Evolutionary conservation across 2,113 vertebrate genomes (phyloP).

Genomic region (Alexandromys fortis): DNA sequence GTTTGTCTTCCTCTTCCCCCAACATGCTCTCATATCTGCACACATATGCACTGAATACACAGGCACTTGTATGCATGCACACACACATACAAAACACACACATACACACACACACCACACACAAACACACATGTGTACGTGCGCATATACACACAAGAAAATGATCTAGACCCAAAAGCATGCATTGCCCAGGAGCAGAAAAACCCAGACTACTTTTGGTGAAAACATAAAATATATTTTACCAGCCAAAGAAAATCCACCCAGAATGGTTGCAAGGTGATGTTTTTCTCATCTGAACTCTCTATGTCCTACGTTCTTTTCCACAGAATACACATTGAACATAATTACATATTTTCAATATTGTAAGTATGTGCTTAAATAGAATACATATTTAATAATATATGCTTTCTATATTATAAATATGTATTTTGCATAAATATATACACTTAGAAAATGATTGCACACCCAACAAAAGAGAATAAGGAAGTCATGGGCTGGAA

Average conservation of each 20-base stretch:
- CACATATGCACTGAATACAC: neutral
- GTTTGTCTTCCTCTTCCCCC: neutral
- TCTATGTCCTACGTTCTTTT: neutral
- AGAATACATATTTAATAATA: neutral
- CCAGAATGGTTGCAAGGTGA: neutral
- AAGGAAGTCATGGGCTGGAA: neutral
- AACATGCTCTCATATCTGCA: neutral
- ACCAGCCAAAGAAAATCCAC: neutral
- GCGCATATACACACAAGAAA: neutral
- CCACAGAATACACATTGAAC: neutral
- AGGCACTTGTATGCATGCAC: neutral
- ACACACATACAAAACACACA: neutral
- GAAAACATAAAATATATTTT: neutral
- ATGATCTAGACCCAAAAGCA: neutral
- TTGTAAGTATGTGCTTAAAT: neutral
- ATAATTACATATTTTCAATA: constrained; percentile 2
- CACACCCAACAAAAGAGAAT: neutral
- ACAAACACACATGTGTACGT: too few relatives aligned
- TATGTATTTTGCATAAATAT: neutral
- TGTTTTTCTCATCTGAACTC: neutral
- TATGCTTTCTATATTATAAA: neutral
- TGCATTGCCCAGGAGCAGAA: neutral
- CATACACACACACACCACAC: neutral
- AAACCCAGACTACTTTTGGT: neutral
- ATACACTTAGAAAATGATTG: neutral